Evolutionary conservation across 2,888 invertebrate species (phyloP).

Genomic region (Cheilosia pagana): DNA sequence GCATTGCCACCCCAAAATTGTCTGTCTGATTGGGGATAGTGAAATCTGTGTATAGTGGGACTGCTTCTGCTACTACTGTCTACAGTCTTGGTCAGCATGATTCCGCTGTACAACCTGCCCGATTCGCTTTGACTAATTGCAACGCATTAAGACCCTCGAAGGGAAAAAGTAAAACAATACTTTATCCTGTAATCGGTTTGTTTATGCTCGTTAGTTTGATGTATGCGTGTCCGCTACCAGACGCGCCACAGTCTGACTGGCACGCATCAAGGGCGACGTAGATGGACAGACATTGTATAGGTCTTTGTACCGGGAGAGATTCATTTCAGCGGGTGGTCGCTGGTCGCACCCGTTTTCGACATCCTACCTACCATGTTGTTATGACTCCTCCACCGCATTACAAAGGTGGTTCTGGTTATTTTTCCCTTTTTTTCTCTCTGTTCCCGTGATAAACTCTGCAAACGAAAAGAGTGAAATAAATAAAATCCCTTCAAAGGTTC

Average conservation of each 20-base stretch:
- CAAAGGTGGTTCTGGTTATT: constrained; percentile 39
- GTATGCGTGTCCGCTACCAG: constrained; percentile 69
- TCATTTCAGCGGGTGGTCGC: constrained; percentile 68
- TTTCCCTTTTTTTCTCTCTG: constrained; percentile 13
- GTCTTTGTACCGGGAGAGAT: neutral
- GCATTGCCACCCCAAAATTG: neutral
- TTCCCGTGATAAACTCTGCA: constrained; percentile 65
- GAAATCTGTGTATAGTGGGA: constrained; percentile 1
- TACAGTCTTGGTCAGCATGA: neutral
- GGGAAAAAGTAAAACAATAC: constrained; percentile 61
- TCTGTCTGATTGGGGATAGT: neutral
- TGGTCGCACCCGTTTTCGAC: constrained; percentile 69
- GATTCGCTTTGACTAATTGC: constrained; percentile 63
- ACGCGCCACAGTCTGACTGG: constrained; percentile 60
- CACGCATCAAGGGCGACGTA: constrained; percentile 45
- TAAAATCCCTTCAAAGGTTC: constrained; percentile 73
- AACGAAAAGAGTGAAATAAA: constrained; percentile 65
- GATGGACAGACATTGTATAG: constrained; percentile 22
- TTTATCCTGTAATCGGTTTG: constrained; percentile 68
- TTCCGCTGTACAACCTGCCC: constrained; percentile 18
- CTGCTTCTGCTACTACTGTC: neutral
- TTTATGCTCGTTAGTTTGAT: constrained; percentile 73
- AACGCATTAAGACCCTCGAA: constrained; percentile 60
- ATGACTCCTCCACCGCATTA: constrained; percentile 17
- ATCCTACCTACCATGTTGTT: constrained; percentile 7